Base-by-base conservation (phyloP, 2,113 vertebrate species). In the Marcusenius ussheri region DNA sequence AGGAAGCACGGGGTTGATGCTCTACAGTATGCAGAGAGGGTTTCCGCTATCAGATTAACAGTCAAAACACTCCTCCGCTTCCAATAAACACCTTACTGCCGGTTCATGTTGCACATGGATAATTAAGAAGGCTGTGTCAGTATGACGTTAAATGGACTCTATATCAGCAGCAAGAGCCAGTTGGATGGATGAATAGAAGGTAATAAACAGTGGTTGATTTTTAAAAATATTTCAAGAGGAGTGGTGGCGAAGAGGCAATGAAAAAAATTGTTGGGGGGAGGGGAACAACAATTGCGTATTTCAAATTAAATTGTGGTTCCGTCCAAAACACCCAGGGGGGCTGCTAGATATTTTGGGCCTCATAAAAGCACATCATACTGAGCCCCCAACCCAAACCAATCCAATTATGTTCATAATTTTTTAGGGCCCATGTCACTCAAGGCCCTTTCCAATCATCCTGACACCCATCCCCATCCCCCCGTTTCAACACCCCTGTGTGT, bases 1-100 rank as follows among this genome's bases (percentile, higher is more conserved):
- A 53, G 93, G 91, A 39, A 93, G 88, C 90, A 92, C 87, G 24
- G 92, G 90, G 49, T 88, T 92, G 58, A 92, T 88, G 27, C 90
- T 90, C 93, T 93, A 83, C 39, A 66, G 58, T 77, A 87, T 56
- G 50, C 56, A 21, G 35, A 83, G 31, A 80, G 53, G 53, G n/a
- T 80, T 80, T 8, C 74, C 4, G 35, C 35, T 80, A 80, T 80
- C 74, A 80, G 74, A 80, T 19, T 49, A 46, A 53, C 74, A 42
- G 74, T 80, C 5, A 80, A 80, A 80, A 39, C 74, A 80, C 13
- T 35, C 13, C 31, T 80, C 74, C 42, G 35, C 74, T 80, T 80
- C 42, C 74, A 80, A 42, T 19, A 19, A 39, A 80, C 74, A 80
- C 31, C 17, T 21, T 56, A 24, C 53, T 56, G 53, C 53, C 53